phyloP scores from a whole-genome alignment of 2,113 vertebrate species.

The Calyptommatus sinebrachiatus region DNA sequence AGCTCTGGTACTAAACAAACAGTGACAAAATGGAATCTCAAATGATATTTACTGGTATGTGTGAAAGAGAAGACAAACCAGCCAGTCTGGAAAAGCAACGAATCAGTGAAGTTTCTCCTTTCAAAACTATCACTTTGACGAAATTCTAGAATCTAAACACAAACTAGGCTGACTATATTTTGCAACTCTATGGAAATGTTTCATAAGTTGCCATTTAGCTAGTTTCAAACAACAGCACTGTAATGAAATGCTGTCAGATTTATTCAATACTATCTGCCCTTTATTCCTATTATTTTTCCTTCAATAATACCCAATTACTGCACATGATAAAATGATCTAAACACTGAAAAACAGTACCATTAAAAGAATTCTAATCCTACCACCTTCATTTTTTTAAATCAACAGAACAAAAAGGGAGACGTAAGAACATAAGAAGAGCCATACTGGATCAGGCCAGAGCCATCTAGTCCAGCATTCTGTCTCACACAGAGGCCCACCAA shows the following conservation, averaged over 20 bases:
- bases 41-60: conserved; percentile 22
- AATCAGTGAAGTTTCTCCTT: conserved; percentile 4
- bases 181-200: not conserved
- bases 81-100: not conserved
- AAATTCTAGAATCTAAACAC: not conserved
- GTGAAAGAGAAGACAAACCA: conserved; percentile 16
- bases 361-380: not conserved
- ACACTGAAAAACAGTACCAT: not conserved
- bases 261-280: not conserved
- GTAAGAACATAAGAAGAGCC: too few species aligned
- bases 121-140: not conserved
- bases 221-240: not conserved
- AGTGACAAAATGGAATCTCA: conserved; percentile 15
- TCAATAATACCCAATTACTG: not conserved
- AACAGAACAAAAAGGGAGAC: not conserved
- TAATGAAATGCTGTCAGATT: not conserved
- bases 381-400: not conserved
- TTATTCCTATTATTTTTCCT: not conserved
- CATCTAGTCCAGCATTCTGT: too few species aligned
- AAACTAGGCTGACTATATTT: not conserved
- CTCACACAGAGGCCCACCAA: too few species aligned
- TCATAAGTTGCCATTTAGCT: not conserved
- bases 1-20: not conserved
- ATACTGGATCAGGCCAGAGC: too few species aligned
- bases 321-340: not conserved